phyloP scores from a whole-genome alignment of 1,140 invertebrate genomes.

The Holcopasites calliopsidis region DNA sequence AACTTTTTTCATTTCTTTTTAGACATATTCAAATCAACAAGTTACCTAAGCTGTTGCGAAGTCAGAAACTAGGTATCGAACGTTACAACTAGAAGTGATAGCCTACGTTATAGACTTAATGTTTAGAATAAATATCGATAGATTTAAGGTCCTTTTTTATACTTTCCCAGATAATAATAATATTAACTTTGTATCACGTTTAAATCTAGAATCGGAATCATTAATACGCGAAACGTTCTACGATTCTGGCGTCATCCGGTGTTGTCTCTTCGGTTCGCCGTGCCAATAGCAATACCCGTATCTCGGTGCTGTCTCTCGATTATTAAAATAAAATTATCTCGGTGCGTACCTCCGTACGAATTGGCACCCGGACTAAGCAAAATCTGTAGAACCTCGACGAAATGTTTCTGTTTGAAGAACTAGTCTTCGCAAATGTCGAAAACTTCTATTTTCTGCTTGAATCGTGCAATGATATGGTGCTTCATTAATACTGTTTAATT shows the following conservation, averaged over 20 bases:
- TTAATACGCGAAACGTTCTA: constrained; percentile 52
- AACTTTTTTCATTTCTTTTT: too few species aligned
- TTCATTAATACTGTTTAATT: constrained; percentile 51
- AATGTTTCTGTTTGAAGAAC: neutral
- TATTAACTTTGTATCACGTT: constrained; percentile 34
- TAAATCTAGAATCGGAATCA: constrained; percentile 61
- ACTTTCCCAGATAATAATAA: constrained; percentile 64
- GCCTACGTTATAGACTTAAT: constrained; percentile 50
- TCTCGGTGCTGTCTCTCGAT: neutral
- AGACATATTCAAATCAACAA: constrained; percentile 17
- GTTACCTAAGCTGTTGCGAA: constrained; percentile 53
- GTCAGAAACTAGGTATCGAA: constrained; percentile 49
- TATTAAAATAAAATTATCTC: neutral
- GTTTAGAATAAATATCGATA: constrained; percentile 66
- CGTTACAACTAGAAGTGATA: constrained; percentile 36
- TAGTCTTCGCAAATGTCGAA: neutral
- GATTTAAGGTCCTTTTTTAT: constrained; percentile 61
- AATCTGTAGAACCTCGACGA: neutral
- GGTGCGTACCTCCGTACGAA: constrained; percentile 4
- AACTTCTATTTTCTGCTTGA: neutral
- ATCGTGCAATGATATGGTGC: neutral
- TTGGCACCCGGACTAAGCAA: neutral
- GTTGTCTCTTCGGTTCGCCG: neutral
- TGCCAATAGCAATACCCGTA: neutral
- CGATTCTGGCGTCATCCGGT: neutral